These are phyloP conservation scores for Nowickia ferox DNA, from an alignment of 2,888 invertebrate species.

Conservation along the genomic window DNA sequence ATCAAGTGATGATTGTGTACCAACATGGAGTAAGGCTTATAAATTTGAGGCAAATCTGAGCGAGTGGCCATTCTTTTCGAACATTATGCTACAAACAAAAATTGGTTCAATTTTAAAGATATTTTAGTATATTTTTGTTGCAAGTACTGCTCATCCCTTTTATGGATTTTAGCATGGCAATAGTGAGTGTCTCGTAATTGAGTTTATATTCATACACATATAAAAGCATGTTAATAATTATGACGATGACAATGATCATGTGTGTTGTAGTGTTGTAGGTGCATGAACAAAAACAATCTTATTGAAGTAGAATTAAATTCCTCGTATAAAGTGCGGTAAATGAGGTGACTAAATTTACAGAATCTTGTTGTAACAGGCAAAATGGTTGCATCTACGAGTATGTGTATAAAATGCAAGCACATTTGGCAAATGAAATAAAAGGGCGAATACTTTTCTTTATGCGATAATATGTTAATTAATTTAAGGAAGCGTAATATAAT, in stretches of 20 bases:
- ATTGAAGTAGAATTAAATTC: constrained; percentile 50
- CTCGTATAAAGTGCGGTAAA: constrained; percentile 26
- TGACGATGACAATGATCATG: constrained; percentile 49
- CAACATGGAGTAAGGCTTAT: no score
- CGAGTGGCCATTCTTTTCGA: no score
- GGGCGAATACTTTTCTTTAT: constrained; percentile 10
- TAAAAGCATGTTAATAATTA: neutral
- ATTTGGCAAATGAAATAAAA: constrained; percentile 28
- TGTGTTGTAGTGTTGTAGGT: constrained; percentile 40
- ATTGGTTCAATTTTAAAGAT: neutral
- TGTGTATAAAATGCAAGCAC: neutral
- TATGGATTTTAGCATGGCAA: neutral
- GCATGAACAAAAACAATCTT: constrained; percentile 42
- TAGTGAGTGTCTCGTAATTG: neutral
- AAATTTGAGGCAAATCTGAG: no score
- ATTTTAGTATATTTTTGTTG: neutral
- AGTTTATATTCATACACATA: constrained; percentile 40
- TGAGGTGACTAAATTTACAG: constrained; percentile 62
- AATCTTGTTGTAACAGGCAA: constrained; percentile 14
- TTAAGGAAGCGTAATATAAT: constrained; percentile 20
- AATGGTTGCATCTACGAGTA: neutral
- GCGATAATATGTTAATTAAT: constrained; percentile 50
- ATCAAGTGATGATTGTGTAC: no score
- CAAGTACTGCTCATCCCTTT: constrained; percentile 2
- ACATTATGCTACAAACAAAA: no score